Conservation (phyloP, 2,797 vertebrate species). For the Mus minutoides region DNA sequence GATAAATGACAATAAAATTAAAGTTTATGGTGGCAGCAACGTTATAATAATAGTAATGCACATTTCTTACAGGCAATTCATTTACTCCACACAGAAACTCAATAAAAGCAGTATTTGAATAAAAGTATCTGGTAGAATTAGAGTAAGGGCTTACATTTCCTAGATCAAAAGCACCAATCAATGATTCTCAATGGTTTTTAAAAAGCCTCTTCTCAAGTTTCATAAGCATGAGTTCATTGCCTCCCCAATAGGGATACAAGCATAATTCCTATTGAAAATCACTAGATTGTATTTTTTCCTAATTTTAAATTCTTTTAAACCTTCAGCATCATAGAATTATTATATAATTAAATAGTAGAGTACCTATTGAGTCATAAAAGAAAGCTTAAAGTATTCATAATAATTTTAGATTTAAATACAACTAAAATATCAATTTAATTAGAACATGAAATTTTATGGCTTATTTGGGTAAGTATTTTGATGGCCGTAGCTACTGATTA, state of each 20-base stretch:
- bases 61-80: slow-evolving; percentile 26
- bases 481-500: background rate
- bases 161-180: background rate
- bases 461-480: slow-evolving; percentile 39
- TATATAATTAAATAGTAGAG: slow-evolving; percentile 48
- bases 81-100: slow-evolving; percentile 23
- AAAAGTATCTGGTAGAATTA: slow-evolving; percentile 34
- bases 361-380: slow-evolving; percentile 38
- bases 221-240: background rate
- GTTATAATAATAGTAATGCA: background rate
- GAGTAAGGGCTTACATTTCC: slow-evolving; percentile 37
- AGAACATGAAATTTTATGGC: background rate
- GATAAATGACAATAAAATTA: background rate
- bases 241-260: background rate
- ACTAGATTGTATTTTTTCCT: slow-evolving; percentile 47
- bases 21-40: background rate
- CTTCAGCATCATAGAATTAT: slow-evolving; percentile 26
- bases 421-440: slow-evolving; percentile 54
- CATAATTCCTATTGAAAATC: slow-evolving; percentile 55
- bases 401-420: slow-evolving; percentile 39
- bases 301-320: slow-evolving; percentile 37
- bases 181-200: background rate
- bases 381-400: slow-evolving; percentile 39
- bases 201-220: slow-evolving; percentile 7
- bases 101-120: background rate